phyloP scores from a whole-genome alignment of 2,888 invertebrate genomes.

The Amphiduros pacificus region DNA sequence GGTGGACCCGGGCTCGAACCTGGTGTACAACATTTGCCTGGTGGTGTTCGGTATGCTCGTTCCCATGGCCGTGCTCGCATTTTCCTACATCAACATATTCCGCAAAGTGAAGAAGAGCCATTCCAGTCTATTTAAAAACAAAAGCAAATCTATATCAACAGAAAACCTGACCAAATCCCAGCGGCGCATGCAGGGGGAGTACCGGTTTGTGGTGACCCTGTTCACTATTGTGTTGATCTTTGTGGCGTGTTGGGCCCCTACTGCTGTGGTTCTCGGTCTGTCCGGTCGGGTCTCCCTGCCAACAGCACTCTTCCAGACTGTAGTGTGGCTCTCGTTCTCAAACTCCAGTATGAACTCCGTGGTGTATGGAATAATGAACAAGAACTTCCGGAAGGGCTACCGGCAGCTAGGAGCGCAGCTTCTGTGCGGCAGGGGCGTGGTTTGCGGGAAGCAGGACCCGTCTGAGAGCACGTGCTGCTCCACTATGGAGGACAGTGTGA shows the following conservation, averaged over 20 bases:
- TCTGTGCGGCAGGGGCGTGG: conserved; percentile 4
- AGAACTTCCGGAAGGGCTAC: conserved; percentile 20
- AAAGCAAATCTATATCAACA: no score
- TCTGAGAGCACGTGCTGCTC: no score
- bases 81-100: conserved; percentile 26
- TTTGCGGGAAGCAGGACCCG: no score
- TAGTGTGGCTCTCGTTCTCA: conserved; percentile 6
- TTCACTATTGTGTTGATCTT: conserved; percentile 14
- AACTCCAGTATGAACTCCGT: conserved; percentile 19
- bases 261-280: background rate
- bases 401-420: conserved; percentile 9
- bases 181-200: background rate
- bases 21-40: conserved; percentile 21
- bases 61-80: conserved; percentile 14
- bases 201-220: conserved; percentile 7
- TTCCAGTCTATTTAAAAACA: no score
- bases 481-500: no score
- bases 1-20: conserved; percentile 7
- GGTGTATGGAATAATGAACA: conserved; percentile 19
- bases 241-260: conserved; percentile 7
- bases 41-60: conserved; percentile 21
- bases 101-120: conserved; percentile 3
- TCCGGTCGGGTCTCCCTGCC: background rate
- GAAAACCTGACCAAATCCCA: no score
- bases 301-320: background rate